Percentiles rank a stretch among this genome's conserved stretches.
Conservation (phyloP, 2,113 vertebrate genomes). For the Oreochromis niloticus region DNA sequence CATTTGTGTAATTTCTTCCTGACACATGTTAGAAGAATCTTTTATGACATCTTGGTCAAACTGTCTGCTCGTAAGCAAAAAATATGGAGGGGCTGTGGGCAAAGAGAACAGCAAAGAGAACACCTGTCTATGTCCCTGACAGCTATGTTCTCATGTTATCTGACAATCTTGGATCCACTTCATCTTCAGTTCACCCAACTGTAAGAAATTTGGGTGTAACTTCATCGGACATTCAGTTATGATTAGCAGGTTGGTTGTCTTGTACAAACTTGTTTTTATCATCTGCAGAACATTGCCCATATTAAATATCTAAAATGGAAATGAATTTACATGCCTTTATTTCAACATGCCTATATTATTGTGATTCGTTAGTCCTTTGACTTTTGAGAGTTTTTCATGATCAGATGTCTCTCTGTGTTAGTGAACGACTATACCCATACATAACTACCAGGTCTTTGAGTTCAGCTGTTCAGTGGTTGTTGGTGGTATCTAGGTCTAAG, state of each 20-base stretch:
- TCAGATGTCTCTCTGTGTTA: not conserved
- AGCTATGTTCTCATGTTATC: not conserved
- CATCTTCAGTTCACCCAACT: not conserved
- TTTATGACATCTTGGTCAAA: not conserved
- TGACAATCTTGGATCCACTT: not conserved
- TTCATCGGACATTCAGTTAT: not conserved
- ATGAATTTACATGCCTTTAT: not conserved
- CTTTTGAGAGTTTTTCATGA: not conserved
- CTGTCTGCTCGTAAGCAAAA: not conserved
- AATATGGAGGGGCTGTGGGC: not conserved
- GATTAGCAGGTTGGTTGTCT: not conserved
- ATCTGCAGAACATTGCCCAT: not conserved
- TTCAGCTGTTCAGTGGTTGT: not conserved
- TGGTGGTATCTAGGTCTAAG: not conserved
- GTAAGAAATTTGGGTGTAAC: not conserved
- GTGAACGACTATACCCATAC: not conserved
- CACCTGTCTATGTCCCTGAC: not conserved
- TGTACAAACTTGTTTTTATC: not conserved
- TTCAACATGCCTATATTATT: not conserved
- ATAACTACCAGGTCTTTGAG: not conserved
- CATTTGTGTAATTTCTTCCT: not conserved
- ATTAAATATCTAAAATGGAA: not conserved
- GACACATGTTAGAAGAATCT: not conserved
- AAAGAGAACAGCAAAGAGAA: not conserved
- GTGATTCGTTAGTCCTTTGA: not conserved